These are phyloP conservation scores for Sinonovacula constricta DNA, from an alignment of 1,140 invertebrate species.

Conservation along the genomic window DNA sequence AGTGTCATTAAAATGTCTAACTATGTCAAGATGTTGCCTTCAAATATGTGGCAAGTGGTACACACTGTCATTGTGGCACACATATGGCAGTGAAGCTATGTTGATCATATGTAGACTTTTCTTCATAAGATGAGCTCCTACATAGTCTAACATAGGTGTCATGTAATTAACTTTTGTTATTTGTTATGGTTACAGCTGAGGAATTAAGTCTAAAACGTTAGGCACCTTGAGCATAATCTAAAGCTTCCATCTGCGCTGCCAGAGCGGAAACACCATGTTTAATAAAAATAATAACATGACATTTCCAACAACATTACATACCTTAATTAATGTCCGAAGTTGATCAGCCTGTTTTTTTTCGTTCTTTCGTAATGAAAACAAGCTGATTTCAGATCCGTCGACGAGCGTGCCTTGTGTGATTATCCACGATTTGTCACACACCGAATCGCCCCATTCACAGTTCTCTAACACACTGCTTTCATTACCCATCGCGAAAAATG, in stretches of 20 bases:
- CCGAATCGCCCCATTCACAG: constrained; percentile 58
- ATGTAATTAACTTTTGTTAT: too few relatives aligned
- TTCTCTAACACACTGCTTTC: constrained; percentile 64
- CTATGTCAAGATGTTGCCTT: too few relatives aligned
- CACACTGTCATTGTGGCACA: too few relatives aligned
- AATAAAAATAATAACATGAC: constrained; percentile 25
- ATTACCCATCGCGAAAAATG: constrained; percentile 58
- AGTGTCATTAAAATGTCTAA: too few relatives aligned
- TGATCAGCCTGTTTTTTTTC: constrained; percentile 58
- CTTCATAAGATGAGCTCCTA: neutral
- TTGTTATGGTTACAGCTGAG: neutral
- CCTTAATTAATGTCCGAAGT: constrained; percentile 57
- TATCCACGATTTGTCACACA: constrained; percentile 49
- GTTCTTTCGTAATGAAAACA: constrained; percentile 56
- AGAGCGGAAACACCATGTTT: neutral
- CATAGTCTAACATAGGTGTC: neutral
- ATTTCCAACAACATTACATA: constrained; percentile 38
- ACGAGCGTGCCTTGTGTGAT: constrained; percentile 52
- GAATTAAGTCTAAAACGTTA: neutral
- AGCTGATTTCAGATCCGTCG: constrained; percentile 53
- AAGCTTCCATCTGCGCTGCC: neutral
- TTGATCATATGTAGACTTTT: neutral
- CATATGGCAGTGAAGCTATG: neutral
- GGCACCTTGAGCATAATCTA: neutral
- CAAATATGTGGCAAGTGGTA: too few relatives aligned